A percentile compares a stretch with the other conserved stretches of the same genome.
phyloP scores from a whole-genome alignment of 2,113 vertebrate genomes.

The Leptobrachium ailaonicum region DNA sequence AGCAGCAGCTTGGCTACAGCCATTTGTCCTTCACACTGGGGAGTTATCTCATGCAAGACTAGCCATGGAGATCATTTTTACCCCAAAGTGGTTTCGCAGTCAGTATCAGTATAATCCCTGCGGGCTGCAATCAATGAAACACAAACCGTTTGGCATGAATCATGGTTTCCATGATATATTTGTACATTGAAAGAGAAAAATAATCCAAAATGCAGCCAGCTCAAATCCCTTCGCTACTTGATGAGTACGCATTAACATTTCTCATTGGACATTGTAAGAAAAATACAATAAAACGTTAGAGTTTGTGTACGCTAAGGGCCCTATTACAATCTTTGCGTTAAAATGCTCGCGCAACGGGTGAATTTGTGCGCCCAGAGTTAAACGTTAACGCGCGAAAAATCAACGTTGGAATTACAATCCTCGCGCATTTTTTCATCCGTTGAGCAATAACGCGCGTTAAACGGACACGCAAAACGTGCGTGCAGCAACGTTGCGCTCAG shows the following conservation, averaged over 20 bases:
- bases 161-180: conserved; percentile 55
- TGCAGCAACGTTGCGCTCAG: too few species aligned
- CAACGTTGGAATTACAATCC: too few species aligned
- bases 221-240: conserved; percentile 42
- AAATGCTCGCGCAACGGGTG: too few species aligned
- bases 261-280: conserved; percentile 13
- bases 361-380: too few species aligned
- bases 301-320: too few species aligned
- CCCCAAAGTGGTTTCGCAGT: conserved; percentile 50
- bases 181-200: conserved; percentile 53
- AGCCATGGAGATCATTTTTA: conserved; percentile 61
- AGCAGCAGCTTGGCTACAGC: conserved; percentile 47
- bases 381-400: too few species aligned
- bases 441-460: too few species aligned
- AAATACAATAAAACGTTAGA: conserved; percentile 5
- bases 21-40: conserved; percentile 57
- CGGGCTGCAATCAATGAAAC: conserved; percentile 60
- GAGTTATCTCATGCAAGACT: conserved; percentile 50
- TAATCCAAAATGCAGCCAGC: conserved; percentile 33
- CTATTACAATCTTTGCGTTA: too few species aligned
- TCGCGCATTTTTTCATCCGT: too few species aligned
- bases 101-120: conserved; percentile 55
- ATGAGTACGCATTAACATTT: conserved; percentile 20
- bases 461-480: too few species aligned
- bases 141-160: conserved; percentile 55